Base-by-base conservation (phyloP, 2,888 invertebrate species). In the Aphidoletes aphidimyza region DNA sequence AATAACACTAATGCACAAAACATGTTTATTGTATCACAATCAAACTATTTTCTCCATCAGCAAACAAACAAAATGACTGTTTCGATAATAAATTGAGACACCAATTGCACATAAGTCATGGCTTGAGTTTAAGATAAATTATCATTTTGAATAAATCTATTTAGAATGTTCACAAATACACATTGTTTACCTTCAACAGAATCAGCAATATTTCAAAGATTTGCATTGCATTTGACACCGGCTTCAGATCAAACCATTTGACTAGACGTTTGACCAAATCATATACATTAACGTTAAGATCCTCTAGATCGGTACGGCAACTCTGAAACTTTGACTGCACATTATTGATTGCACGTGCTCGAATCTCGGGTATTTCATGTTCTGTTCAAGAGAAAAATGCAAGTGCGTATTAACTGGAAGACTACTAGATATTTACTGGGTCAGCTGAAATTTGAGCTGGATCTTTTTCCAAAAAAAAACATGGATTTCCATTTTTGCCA, bases 181-280 rank as follows among this genome's bases (percentile, higher is more conserved):
- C n/a, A 47, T 1, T 36, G 49, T 49, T 84, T 85, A 86, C 86
- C 54, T 88, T 87, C 54, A 90, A 69, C 19, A 90, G 85, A n/a
- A 86, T 86, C 59, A 88, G 42, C 45, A 90, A 87, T 36, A 90
- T 85, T 8, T 87, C 84, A 42, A 90, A 86, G 0, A 89, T 89
- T 22, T 85, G 86, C 49, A 88, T 88, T 6, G 87, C 86, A 34
- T 87, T 87, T n/a, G 86, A 84, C 0, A 87, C 69, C 0, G 90
- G 90, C 45, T 86, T 86, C 83, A 86, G 86, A 0, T 87, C 88
- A 86, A 90, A 89, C 90, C 90, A 90, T 34, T 88, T 87, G 26
- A 90, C 89, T 14, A 90, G 85, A 84, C 89, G 88, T 85, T 89
- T 90, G 1, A 89, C 86, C n/a, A 90, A 86, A 84, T 37, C 45